Conservation (phyloP, 2,113 vertebrate species). For the Vulpes lagopus region DNA sequence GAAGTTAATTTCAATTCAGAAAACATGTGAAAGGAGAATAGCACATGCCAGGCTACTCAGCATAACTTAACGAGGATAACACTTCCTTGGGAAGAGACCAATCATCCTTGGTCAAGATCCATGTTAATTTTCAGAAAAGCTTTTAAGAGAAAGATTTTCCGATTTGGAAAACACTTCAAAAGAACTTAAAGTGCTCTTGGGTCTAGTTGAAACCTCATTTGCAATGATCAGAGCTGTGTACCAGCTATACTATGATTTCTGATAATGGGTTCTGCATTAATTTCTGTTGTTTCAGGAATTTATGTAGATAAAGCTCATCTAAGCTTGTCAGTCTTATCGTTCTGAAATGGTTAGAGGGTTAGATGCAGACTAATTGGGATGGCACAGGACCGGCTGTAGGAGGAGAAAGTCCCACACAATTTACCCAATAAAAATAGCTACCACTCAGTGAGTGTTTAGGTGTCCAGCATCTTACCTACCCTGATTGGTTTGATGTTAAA, state of each 20-base stretch:
- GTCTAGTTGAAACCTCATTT: conserved; percentile 81
- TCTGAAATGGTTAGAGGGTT: conserved; percentile 56
- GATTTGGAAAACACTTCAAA: conserved; percentile 79
- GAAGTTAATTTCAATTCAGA: conserved; percentile 22
- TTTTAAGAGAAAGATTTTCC: conserved; percentile 80
- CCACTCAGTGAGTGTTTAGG: background rate
- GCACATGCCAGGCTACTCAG: background rate
- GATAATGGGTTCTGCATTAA: conserved; percentile 79
- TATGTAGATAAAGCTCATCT: conserved; percentile 77
- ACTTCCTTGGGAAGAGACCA: conserved; percentile 55
- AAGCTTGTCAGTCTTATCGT: conserved; percentile 77
- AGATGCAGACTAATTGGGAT: conserved; percentile 61
- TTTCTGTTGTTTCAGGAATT: conserved; percentile 76
- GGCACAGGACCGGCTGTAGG: background rate
- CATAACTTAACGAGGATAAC: background rate
- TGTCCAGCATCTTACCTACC: background rate
- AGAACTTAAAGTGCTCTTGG: conserved; percentile 74
- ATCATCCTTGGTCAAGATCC: conserved; percentile 75
- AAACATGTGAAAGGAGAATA: background rate
- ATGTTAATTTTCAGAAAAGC: conserved; percentile 79
- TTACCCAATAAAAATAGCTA: background rate
- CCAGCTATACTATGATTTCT: conserved; percentile 74
- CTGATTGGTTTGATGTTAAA: background rate
- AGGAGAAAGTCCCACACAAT: background rate
- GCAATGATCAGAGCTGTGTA: conserved; percentile 80